Base-by-base conservation (phyloP, 2,113 vertebrate species). In the Bungarus multicinctus region DNA sequence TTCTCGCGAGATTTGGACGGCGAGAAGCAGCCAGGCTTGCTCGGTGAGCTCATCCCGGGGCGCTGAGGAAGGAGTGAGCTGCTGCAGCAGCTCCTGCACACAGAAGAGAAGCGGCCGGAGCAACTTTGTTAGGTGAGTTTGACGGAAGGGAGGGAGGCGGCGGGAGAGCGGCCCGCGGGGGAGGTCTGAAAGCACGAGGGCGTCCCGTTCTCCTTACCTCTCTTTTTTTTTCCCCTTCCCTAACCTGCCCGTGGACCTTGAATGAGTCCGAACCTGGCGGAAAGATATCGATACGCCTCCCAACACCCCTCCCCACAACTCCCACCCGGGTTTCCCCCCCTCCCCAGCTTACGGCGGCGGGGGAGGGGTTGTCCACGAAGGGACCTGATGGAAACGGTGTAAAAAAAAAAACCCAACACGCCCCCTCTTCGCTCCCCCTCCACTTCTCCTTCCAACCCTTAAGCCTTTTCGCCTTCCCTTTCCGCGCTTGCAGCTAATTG, bases 61-160 rank as follows among this genome's bases (percentile, higher is more conserved):
- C 93, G 94, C 92, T 94, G 91, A 96, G 58, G 92, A 89, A 47
- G 92, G 87, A 87, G 91, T 27, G 87, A 60, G 93, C 55, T 43
- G 22, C 27, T 12, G 22, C 18, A 10, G 92, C 64, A 1, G 30
- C 58, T 93, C 8, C 5, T 88, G 39, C 92, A 54, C 57, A 5
- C 25, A 30, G 60, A 18, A 16, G 64, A 27, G 87, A 89, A 54
- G 92, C 88, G 9, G 93, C 85, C 5, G 22, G 85, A 54, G 92
- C 96, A 97, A 97, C 97, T 98, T 97, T 97, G 96, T 96, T 97
- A 93, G 95, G 95, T 96, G 96, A 97, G 97, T 97, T 93, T 93
- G 93, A 30, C 96, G 93, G 91, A 89, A 92, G 91, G 34, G 86
- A 92, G 57, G 94, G 18, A 95, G 95, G 95, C 94, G 58, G 94